A percentile compares a stretch with the other conserved stretches of the same genome.
Conservation (phyloP, 2,113 vertebrate genomes). For the Rhadina sibilatrix region DNA sequence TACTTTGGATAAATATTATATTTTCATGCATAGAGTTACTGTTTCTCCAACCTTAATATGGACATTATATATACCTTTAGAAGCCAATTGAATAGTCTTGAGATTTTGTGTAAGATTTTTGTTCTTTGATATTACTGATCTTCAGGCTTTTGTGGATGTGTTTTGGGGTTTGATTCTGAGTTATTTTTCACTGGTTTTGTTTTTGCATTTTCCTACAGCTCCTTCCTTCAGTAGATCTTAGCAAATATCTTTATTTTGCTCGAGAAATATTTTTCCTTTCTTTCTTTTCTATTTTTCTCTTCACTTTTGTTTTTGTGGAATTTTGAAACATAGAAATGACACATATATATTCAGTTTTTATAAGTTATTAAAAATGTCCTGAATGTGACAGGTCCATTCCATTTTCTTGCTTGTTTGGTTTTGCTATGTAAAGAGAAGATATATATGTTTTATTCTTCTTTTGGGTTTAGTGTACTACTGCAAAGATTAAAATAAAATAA, state of each 20-base stretch:
- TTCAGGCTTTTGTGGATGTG: not conserved
- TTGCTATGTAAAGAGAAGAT: not conserved
- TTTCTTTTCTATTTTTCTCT: not conserved
- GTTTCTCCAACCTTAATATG: not conserved
- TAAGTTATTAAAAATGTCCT: not conserved
- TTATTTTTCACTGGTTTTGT: not conserved
- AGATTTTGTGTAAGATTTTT: not conserved
- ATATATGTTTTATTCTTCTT: not conserved
- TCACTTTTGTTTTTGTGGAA: not conserved
- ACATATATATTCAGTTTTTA: not conserved
- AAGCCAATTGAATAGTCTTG: not conserved
- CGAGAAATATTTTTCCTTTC: not conserved
- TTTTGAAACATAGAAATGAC: not conserved
- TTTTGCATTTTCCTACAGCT: not conserved
- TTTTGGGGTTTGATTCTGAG: fast-evolving
- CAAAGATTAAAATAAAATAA: not conserved
- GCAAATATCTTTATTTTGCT: not conserved
- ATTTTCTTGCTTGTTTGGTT: not conserved
- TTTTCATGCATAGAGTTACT: not conserved
- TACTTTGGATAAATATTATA: not conserved
- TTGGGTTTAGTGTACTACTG: not conserved
- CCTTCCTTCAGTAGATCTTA: not conserved
- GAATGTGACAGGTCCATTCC: not conserved
- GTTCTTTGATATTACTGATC: not conserved
- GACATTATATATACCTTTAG: not conserved